Evolutionary conservation across 64 coral and sea anemone genomes (phyloP).

Genomic region (Porites australiensis): DNA sequence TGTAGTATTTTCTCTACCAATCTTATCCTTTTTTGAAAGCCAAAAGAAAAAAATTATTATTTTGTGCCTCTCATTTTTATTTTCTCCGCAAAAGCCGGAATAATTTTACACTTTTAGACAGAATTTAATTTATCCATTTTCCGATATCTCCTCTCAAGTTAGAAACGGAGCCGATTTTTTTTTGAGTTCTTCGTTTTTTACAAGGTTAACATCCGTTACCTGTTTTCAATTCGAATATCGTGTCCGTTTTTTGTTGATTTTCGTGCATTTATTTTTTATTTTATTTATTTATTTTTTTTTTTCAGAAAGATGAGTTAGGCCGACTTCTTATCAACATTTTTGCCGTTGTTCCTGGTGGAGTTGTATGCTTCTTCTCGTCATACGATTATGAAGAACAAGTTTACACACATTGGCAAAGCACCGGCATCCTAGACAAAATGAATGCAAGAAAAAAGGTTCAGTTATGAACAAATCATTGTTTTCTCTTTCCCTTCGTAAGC

Average conservation of each 20-base stretch:
- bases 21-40: no score
- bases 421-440: conserved; percentile 76
- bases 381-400: conserved; percentile 90
- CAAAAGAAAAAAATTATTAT: not conserved
- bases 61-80: not conserved
- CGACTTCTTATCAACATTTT: conserved; percentile 89
- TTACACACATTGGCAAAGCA: conserved; percentile 78
- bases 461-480: no score
- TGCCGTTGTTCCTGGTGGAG: conserved; percentile 85
- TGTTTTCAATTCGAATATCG: no score
- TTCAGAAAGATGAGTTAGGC: conserved; percentile 88
- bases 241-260: no score
- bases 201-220: no score
- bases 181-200: no score
- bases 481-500: no score
- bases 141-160: no score
- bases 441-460: conserved; percentile 85
- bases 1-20: not conserved
- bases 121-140: no score
- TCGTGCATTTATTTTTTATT: not conserved
- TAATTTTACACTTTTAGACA: not conserved
- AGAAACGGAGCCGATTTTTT: no score
- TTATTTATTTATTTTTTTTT: not conserved
- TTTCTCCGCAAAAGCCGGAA: not conserved
- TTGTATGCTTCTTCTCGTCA: conserved; percentile 95